Evolutionary conservation across 2,888 invertebrate genomes (phyloP).

Genomic region (Polymixis lichenea): DNA sequence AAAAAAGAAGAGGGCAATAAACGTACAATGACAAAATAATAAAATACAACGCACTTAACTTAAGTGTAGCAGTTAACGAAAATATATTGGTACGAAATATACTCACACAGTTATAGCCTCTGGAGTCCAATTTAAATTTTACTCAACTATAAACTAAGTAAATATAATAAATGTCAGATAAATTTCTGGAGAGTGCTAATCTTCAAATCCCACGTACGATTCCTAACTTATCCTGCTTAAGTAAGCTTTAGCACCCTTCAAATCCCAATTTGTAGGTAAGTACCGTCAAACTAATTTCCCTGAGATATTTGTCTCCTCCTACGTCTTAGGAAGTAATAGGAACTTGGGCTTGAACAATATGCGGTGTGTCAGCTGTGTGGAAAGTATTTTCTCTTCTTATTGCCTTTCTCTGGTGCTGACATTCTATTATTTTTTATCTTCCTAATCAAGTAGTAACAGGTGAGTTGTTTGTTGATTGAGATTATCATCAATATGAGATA

Average conservation of each 20-base stretch:
- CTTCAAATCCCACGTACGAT: conserved; percentile 38
- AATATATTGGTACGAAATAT: conserved; percentile 39
- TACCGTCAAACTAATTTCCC: conserved; percentile 52
- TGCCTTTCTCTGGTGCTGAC: conserved; percentile 8
- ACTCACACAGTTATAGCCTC: conserved; percentile 22
- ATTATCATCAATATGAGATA: background rate
- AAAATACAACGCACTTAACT: conserved; percentile 46
- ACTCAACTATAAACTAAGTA: conserved; percentile 18
- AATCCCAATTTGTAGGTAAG: conserved; percentile 55
- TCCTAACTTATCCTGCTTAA: conserved; percentile 31
- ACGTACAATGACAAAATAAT: conserved; percentile 43
- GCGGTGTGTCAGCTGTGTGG: conserved; percentile 29
- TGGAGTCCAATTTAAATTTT: conserved; percentile 41
- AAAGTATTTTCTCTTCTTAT: conserved; percentile 28
- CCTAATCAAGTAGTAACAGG: background rate
- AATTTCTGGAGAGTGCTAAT: conserved; percentile 46
- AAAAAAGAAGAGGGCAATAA: conserved; percentile 30
- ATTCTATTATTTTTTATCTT: background rate
- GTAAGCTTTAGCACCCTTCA: conserved; percentile 35
- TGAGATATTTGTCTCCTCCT: conserved; percentile 29
- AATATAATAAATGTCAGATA: conserved; percentile 41
- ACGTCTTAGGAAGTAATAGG: conserved; percentile 33
- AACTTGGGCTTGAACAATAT: conserved; percentile 42
- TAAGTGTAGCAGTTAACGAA: conserved; percentile 38
- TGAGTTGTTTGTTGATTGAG: background rate